phyloP scores from a whole-genome alignment of 2,113 vertebrate genomes.

The Addax nasomaculatus region DNA sequence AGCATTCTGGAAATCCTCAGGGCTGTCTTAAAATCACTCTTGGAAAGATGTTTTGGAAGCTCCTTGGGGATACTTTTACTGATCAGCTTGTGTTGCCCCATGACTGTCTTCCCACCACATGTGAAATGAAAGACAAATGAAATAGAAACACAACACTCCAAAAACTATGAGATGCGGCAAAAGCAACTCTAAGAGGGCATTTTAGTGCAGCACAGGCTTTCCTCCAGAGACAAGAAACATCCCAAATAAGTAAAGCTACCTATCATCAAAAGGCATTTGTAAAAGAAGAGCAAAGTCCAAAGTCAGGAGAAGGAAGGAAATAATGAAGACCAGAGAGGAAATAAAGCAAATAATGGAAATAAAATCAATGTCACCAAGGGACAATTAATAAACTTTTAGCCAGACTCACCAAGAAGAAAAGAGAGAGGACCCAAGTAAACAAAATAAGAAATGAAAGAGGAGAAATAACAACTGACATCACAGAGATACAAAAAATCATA shows the following conservation, averaged over 20 bases:
- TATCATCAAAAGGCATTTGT: not conserved
- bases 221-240: not conserved
- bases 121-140: not conserved
- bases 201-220: not conserved
- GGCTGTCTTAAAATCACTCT: not conserved
- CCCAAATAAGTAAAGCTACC: not conserved
- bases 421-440: not conserved
- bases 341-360: not conserved
- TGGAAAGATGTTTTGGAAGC: not conserved
- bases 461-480: not conserved
- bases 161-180: not conserved
- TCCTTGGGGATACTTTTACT: not conserved
- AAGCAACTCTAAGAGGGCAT: not conserved
- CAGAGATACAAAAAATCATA: not conserved
- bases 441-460: not conserved
- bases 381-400: not conserved
- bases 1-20: not conserved
- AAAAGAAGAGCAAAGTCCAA: not conserved
- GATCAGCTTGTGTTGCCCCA: not conserved
- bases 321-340: not conserved
- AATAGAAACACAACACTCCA: not conserved
- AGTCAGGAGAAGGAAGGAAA: not conserved
- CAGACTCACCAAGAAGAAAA: not conserved
- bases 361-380: not conserved
- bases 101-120: not conserved